These are phyloP conservation scores for Proterorhinus semilunaris DNA, from an alignment of 2,113 vertebrate genomes.

Conservation along the genomic window DNA sequence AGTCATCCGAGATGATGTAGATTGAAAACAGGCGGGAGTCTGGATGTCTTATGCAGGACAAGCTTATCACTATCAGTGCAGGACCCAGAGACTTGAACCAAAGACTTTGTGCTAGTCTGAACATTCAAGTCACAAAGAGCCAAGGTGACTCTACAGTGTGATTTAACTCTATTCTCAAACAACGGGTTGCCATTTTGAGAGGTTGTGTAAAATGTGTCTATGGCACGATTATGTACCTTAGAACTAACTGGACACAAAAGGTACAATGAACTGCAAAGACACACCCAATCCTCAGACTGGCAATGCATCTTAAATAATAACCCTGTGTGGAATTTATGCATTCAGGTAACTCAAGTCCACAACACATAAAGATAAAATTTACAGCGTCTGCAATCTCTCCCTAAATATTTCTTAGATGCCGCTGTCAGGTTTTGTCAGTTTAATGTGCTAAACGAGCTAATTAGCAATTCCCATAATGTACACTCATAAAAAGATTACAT, in stretches of 20 bases:
- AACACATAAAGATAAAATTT: conserved; percentile 8
- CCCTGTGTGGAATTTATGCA: not conserved
- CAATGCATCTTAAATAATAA: not conserved
- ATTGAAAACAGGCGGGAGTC: no score
- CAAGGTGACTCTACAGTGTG: no score
- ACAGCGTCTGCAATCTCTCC: conserved; percentile 2
- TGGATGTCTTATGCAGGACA: no score
- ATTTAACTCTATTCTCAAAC: no score
- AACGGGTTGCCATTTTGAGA: no score
- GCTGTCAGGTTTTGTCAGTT: conserved; percentile 11
- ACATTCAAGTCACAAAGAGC: no score
- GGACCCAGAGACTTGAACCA: no score
- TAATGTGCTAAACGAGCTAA: conserved; percentile 11
- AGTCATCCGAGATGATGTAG: no score
- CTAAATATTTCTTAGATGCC: conserved; percentile 10
- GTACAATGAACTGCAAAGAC: not conserved
- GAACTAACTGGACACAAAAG: not conserved
- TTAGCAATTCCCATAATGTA: conserved; percentile 11
- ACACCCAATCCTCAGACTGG: not conserved
- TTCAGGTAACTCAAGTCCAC: conserved; percentile 5
- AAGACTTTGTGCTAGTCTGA: no score
- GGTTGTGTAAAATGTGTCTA: no score
- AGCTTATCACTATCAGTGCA: no score
- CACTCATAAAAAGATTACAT: conserved; percentile 5
- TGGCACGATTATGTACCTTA: no score